Base-by-base conservation (phyloP, 2,113 vertebrate species). In the Actenoides lindsayi region DNA sequence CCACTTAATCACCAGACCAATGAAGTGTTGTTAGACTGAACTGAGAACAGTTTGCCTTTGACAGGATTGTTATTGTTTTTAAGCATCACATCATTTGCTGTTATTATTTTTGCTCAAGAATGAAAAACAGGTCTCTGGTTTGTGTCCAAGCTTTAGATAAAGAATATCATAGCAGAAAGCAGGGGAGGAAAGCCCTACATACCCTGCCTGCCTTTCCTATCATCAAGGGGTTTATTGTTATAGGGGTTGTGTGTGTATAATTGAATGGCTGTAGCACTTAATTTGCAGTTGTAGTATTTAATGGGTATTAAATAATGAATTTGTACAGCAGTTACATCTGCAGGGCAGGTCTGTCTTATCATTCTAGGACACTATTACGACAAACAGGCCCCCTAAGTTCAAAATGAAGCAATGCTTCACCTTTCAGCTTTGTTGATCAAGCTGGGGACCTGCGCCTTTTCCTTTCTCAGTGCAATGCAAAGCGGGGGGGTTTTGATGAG, bases 111-210 rank as follows among this genome's bases (percentile, higher is more conserved):
- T 50, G 1, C 25, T 93, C 31, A 73, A 73, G 70, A 87, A 76
- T 73, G 57, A 87, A 92, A 93, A 94, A 53, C 64, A 93, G 89
- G 41, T 51, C 70, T 50, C 70, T 87, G 62, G 11, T 87, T 92
- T 77, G 68, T 48, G 41, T 82, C 65, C 89, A 91, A 78, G 77
- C n/a, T 71, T 60, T 87, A 73, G 86, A 87, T 94, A 73, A 95
- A 79, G 67, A 69, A 25, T 41, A 56, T 64, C 23, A 16, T 46
- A 78, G 62, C 35, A 79, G 69, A 71, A 84, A 50, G 11, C 13
- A 37, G 33, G 16, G 46, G 64, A 86, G 73, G 69, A 81, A 93
- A 93, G 76, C 39, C 70, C 39, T 79, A 0, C 41, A 13, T 10
- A 54, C 39, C 41, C 46, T 74, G 39, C 76, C n/a, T 75, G 64